Evolutionary conservation across 2,888 invertebrate species (phyloP), one percentile per base, ranked within the genome.

Genomic region (Lobophora halterata): DNA sequence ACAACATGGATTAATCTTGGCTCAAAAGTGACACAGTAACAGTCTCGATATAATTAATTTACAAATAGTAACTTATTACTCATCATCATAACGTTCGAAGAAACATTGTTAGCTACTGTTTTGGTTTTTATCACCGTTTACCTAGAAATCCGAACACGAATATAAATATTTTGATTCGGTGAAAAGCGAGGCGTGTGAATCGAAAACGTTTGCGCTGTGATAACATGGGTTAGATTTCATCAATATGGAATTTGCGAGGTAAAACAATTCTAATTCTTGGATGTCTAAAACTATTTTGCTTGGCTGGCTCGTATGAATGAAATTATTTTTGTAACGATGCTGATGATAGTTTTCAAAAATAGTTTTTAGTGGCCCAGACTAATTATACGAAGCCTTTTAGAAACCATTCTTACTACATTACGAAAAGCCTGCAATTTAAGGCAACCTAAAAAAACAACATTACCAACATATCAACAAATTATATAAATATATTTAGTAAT

Each of bases 371-470:
- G 6, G 7, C 10, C 12, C 7, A 28, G 3, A 17, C 20, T 24
- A 39, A 27, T n/a, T 38, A 40, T 27, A 16, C 25, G 21, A 45
- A 35, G 18, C 29, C 32, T 35, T 45, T 31, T 11, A 19, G 34
- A 35, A 17, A 52, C 44, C 42, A 46, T 43, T 41, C 54, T 55
- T 57, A 46, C 12, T 13, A 13, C 13, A 34, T 34, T 13, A 47
- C 49, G 54, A 49, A 58, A 56, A 45, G 37, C 38, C 33, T 65
- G 58, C 42, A 34, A 54, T 28, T 58, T 66, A 65, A 70, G 66
- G 65, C n/a, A n/a, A n/a, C n/a, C n/a, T n/a, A n/a, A n/a, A n/a
- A n/a, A n/a, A n/a, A n/a, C n/a, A n/a, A n/a, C n/a, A n/a, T n/a
- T n/a, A n/a, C n/a, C n/a, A n/a, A n/a, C n/a, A n/a, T n/a, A n/a